phyloP scores from a whole-genome alignment of 35 echinoderm and acorn worm species.

The Nesometra sesokonis region DNA sequence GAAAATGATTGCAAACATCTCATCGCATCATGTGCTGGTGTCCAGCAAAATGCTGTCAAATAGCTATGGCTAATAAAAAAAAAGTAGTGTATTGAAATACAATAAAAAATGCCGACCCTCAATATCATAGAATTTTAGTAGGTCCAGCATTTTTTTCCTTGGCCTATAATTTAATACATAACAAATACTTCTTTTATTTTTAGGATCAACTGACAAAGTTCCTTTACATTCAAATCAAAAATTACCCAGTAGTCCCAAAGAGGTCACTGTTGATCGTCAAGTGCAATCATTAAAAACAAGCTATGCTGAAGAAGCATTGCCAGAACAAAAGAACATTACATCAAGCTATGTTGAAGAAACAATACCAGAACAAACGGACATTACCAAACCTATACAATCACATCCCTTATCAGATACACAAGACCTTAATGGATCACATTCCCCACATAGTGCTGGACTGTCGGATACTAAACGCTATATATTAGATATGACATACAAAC shows the following conservation, averaged over 20 bases:
- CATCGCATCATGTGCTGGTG: too few species aligned
- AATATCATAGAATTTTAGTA: too few species aligned
- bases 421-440: background rate
- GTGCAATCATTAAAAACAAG: background rate
- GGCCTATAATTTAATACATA: too few species aligned
- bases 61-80: too few species aligned
- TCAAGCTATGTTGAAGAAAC: too few species aligned
- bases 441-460: conserved; percentile 12
- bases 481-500: conserved; percentile 14
- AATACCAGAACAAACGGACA: too few species aligned
- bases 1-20: too few species aligned
- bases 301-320: background rate
- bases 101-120: too few species aligned
- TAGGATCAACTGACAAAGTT: background rate
- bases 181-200: too few species aligned
- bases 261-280: background rate
- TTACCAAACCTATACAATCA: background rate
- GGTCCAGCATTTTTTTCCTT: too few species aligned
- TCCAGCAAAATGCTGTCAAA: too few species aligned
- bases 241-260: background rate
- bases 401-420: background rate
- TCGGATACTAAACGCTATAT: conserved; percentile 22
- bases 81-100: too few species aligned
- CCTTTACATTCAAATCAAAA: background rate
- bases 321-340: background rate